Base-by-base conservation (phyloP, 2,113 vertebrate genomes). In the Regulus satrapa region DNA sequence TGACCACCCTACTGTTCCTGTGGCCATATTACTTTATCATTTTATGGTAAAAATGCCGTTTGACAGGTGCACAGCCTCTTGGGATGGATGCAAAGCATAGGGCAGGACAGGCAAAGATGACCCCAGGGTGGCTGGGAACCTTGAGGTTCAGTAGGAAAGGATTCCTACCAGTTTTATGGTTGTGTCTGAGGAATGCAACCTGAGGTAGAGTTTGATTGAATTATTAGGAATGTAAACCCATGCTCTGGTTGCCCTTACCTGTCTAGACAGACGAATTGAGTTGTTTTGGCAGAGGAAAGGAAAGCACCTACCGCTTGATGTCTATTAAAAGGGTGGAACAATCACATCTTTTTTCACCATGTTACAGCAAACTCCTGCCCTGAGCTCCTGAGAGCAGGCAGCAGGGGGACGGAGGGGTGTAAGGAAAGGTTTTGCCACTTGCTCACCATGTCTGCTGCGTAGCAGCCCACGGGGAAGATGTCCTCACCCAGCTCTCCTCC, bases 41-140 rank as follows among this genome's bases (percentile, higher is more conserved):
- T n/a, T 26, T 12, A 2, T 23, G 23, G 40, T 6, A 43, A 62
- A 63, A 59, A 18, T 10, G 41, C 10, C 29, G 14, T 7, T 25
- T 52, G 34, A 40, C 3, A 3, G 1, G 3, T 6, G 3, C 48
- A 49, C 41, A 71, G 12, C 19, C 25, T 69, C 4, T 0, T 20
- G 9, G 36, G 25, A 69, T 0, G 0, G 32, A 49, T 32, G 16
- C 52, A n/a, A 34, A 41, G 11, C 29, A 14, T 8, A 0, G 2
- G 32, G 23, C 29, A 54, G n/a, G 15, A 12, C 21, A 55, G 54
- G 26, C 0, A 3, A 8, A 28, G 54, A 15, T 51, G 41, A 16
- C 67, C 24, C 51, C 1, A 1, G 12, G 11, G 21, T 49, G 12
- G 8, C 12, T 55, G 38, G 12, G 10, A 5, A 1, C 20, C 54